Conservation (phyloP, 2,113 vertebrate genomes). For the Dissostichus mawsoni region DNA sequence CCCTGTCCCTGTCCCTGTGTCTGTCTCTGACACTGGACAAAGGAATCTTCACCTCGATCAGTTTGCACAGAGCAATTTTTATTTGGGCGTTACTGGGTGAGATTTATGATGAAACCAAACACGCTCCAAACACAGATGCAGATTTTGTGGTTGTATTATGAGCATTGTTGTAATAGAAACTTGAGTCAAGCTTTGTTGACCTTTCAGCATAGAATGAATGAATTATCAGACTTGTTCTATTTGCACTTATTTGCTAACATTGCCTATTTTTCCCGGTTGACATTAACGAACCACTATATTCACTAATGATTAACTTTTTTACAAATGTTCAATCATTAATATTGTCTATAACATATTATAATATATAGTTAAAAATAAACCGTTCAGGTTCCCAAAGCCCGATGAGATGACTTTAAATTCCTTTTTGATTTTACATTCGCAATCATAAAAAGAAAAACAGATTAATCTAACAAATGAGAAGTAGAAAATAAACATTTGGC, state of each 20-base stretch:
- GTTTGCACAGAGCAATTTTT: neutral
- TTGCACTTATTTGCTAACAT: too few relatives aligned
- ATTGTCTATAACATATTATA: too few relatives aligned
- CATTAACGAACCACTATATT: neutral
- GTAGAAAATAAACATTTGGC: too few relatives aligned
- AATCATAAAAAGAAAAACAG: too few relatives aligned
- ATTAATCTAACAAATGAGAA: neutral
- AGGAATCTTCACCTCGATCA: conserved; percentile 14
- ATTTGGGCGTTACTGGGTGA: neutral
- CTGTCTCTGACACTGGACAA: conserved; percentile 22
- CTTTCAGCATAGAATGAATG: neutral
- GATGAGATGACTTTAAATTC: neutral
- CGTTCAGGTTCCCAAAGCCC: neutral
- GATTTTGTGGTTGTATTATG: conserved; percentile 4
- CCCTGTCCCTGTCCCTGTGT: conserved; percentile 21
- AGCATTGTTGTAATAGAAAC: conserved; percentile 27
- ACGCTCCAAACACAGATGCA: conserved; percentile 19
- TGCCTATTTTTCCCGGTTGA: neutral
- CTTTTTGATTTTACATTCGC: neutral
- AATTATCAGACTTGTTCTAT: neutral
- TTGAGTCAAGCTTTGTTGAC: neutral
- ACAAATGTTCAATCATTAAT: neutral
- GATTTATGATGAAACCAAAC: conserved; percentile 17
- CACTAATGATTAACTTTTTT: neutral
- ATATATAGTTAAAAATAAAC: neutral